These are phyloP conservation scores for Pseudotriccus pelzelni DNA, from an alignment of 2,797 vertebrate genomes.

Conservation along the genomic window DNA sequence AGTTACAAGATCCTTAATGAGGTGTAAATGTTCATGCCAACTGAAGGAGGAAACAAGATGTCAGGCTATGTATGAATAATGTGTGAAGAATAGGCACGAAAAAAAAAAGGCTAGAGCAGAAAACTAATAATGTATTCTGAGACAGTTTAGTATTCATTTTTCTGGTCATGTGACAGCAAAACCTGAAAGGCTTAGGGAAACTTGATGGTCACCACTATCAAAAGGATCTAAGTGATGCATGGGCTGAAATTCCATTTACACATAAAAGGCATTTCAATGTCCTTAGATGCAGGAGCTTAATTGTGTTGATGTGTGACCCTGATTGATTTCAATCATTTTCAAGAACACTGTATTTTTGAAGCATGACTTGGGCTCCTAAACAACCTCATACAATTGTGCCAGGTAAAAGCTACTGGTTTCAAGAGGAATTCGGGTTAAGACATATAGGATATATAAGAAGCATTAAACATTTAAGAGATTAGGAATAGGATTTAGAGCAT, in stretches of 20 bases:
- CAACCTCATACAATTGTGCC: neutral
- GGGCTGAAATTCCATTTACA: neutral
- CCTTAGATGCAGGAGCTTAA: neutral
- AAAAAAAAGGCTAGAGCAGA: accelerated
- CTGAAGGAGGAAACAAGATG: neutral
- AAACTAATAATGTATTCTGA: neutral
- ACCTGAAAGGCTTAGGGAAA: neutral
- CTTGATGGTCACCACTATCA: neutral
- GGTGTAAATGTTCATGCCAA: neutral
- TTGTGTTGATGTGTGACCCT: neutral
- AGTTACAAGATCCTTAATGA: neutral
- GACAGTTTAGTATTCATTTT: neutral
- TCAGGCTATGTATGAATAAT: neutral
- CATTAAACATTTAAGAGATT: neutral
- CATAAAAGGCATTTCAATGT: neutral
- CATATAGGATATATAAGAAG: too few relatives aligned
- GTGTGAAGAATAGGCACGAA: neutral
- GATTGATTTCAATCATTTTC: neutral
- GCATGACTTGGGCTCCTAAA: neutral
- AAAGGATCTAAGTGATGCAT: neutral
- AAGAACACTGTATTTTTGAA: neutral
- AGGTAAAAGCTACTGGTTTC: neutral
- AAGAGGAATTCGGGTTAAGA: neutral
- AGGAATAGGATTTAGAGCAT: neutral
- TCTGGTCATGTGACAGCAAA: neutral